Evolutionary conservation across 2,797 vertebrate species (phyloP).

Genomic region (Scolopax rusticola): DNA sequence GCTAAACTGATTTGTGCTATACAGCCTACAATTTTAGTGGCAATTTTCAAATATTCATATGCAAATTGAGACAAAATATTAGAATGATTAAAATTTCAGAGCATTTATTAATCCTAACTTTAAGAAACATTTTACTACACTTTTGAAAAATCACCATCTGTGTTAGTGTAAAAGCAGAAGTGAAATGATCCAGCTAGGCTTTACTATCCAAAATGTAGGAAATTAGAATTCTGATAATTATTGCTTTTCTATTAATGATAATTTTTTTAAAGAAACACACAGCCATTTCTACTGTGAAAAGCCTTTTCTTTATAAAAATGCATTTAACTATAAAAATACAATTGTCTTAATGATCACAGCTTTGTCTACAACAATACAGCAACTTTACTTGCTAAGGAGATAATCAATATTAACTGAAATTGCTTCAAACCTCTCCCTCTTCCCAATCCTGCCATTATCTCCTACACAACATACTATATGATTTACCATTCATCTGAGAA

Average conservation of each 20-base stretch:
- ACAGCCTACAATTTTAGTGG: not conserved
- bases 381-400: not conserved
- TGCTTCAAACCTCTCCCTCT: not conserved
- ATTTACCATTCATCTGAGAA: not conserved
- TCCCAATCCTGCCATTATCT: not conserved
- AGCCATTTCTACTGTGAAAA: not conserved
- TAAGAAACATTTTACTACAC: not conserved
- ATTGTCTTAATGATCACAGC: not conserved
- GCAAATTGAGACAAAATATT: not conserved
- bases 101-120: not conserved
- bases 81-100: not conserved
- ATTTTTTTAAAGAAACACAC: not conserved
- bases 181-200: not conserved
- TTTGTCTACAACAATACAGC: not conserved
- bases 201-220: not conserved
- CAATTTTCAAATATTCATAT: not conserved
- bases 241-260: not conserved
- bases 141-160: not conserved
- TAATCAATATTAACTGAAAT: not conserved
- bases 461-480: rapidly evolving
- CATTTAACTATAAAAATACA: not conserved
- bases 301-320: not conserved
- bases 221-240: not conserved
- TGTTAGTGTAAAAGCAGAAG: not conserved
- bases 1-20: not conserved